A percentile compares a stretch with the other conserved stretches of the same genome.
Evolutionary conservation across 2,797 vertebrate genomes (phyloP).

Genomic region (Eulemur mongoz): DNA sequence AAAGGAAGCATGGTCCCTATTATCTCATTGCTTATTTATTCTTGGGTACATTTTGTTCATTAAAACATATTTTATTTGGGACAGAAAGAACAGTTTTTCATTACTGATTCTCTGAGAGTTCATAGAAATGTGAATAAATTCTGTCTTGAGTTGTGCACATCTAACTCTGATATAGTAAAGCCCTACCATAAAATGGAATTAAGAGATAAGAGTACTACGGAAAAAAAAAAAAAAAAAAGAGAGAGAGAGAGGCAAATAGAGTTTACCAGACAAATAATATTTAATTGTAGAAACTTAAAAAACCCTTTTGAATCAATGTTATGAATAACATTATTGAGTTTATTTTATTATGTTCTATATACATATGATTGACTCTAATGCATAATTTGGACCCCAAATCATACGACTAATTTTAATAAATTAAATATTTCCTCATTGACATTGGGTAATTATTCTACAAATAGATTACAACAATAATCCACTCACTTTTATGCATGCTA

Average conservation of each 20-base stretch:
- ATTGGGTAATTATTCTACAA: not conserved
- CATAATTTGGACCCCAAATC: not conserved
- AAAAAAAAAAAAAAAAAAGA: not conserved
- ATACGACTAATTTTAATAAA: not conserved
- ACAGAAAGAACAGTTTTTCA: not conserved
- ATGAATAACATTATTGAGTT: not conserved
- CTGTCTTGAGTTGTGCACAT: not conserved
- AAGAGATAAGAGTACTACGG: not conserved
- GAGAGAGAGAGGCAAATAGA: not conserved
- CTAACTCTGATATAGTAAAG: not conserved
- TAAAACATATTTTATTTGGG: not conserved
- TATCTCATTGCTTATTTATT: not conserved
- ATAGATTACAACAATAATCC: not conserved
- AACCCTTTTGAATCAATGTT: not conserved
- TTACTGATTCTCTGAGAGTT: not conserved
- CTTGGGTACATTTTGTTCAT: not conserved
- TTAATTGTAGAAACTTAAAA: not conserved
- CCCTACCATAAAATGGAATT: not conserved
- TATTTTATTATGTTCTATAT: not conserved
- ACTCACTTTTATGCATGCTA: conserved; percentile 68
- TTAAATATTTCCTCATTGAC: not conserved
- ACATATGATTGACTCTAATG: not conserved
- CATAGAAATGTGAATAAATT: not conserved
- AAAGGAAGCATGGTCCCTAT: not conserved
- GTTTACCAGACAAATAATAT: not conserved